A percentile compares a stretch with the other conserved stretches of the same genome.
These are phyloP conservation scores for Drosophila lutescens DNA, from an alignment of 2,888 invertebrate genomes.

Conservation along the genomic window DNA sequence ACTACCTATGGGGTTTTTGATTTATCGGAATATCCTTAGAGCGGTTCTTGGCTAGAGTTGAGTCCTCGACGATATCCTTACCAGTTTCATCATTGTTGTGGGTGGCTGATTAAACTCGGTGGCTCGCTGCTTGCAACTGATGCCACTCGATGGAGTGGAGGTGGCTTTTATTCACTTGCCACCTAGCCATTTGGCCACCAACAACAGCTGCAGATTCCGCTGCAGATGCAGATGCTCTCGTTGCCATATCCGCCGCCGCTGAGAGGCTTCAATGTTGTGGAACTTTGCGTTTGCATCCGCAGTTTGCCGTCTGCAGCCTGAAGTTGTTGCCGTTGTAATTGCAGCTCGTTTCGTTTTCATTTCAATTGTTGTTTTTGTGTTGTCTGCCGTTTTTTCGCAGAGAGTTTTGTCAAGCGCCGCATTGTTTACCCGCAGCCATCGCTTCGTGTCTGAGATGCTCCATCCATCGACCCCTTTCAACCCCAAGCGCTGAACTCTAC, in stretches of 20 bases:
- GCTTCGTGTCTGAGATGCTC: conserved; percentile 21
- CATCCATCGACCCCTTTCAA: conserved; percentile 49
- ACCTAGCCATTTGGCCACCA: conserved; percentile 49
- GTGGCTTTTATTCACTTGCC: conserved; percentile 80
- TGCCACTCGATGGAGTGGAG: conserved; percentile 66
- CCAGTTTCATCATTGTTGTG: conserved; percentile 71
- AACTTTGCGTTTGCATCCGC: conserved; percentile 63
- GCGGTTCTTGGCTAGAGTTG: background rate
- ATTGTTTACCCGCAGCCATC: conserved; percentile 43
- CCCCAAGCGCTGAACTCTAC: conserved; percentile 52
- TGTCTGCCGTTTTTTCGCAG: conserved; percentile 42
- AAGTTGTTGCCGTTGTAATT: conserved; percentile 43
- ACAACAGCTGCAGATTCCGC: conserved; percentile 37
- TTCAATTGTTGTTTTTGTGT: conserved; percentile 42
- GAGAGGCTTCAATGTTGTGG: conserved; percentile 50
- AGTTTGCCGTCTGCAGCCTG: conserved; percentile 43
- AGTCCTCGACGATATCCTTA: conserved; percentile 39
- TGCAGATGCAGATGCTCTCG: conserved; percentile 75
- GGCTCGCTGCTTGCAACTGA: conserved; percentile 76
- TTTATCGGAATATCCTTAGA: background rate
- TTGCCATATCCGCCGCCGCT: conserved; percentile 71
- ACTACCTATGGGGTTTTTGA: conserved; percentile 48
- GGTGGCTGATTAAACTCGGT: conserved; percentile 29
- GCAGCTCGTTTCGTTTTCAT: conserved; percentile 46
- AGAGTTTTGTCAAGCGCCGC: conserved; percentile 53